Percentiles rank a stretch among this genome's conserved stretches.
These are phyloP conservation scores for Drosophila robusta DNA, from an alignment of 2,888 invertebrate species.

Conservation along the genomic window DNA sequence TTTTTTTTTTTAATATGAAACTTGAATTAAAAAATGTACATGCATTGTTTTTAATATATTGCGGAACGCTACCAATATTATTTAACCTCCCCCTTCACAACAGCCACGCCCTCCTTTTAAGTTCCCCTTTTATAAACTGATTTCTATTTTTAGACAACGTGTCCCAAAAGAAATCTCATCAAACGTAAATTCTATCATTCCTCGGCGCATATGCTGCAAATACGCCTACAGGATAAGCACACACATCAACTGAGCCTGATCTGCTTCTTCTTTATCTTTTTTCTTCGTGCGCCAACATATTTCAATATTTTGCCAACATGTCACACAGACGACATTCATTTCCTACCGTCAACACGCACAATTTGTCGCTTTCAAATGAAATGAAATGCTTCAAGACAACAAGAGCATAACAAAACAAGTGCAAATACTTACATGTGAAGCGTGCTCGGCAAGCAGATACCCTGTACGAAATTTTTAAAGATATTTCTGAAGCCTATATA, in stretches of 20 bases:
- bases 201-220: constrained; percentile 27
- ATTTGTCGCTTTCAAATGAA: constrained; percentile 75
- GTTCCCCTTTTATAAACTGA: not conserved
- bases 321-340: constrained; percentile 74
- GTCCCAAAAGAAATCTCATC: constrained; percentile 8
- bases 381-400: constrained; percentile 59
- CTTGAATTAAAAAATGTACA: not conserved
- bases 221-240: constrained; percentile 46
- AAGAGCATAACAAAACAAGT: constrained; percentile 24
- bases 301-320: constrained; percentile 75
- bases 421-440: not conserved
- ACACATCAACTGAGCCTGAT: constrained; percentile 34
- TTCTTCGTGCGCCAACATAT: constrained; percentile 41
- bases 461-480: not conserved
- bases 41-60: not conserved
- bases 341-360: constrained; percentile 78
- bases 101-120: not conserved
- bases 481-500: too few species aligned
- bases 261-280: not conserved
- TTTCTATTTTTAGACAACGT: constrained; percentile 19
- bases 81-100: not conserved
- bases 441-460: not conserved
- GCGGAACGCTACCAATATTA: too few species aligned
- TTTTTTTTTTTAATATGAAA: too few species aligned
- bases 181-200: constrained; percentile 28